Percentiles rank a stretch among this genome's conserved stretches.
Conservation (phyloP, 2,888 invertebrate species). For the Embidobia sp. region DNA sequence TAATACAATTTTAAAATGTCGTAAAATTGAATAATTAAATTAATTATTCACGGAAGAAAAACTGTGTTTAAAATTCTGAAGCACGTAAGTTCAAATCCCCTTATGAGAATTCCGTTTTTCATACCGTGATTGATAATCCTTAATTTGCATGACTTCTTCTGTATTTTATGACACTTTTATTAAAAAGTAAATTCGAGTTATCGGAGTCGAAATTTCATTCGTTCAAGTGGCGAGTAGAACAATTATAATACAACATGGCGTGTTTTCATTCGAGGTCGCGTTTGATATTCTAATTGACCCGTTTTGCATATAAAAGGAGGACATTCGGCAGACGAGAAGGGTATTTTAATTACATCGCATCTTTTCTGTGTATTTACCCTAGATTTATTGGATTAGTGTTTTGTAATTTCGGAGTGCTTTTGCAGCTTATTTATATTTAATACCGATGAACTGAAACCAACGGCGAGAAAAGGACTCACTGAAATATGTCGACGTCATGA, state of each 20-base stretch:
- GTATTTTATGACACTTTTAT: neutral
- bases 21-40: no score
- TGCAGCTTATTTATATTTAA: neutral
- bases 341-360: conserved; percentile 71
- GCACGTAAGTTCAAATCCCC: no score
- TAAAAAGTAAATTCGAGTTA: neutral
- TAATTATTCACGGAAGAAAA: no score
- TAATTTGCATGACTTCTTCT: no score
- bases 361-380: conserved; percentile 50
- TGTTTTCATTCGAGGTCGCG: conserved; percentile 69
- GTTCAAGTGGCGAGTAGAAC: conserved; percentile 19
- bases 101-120: no score
- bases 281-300: conserved; percentile 77
- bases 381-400: conserved; percentile 50
- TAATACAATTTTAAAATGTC: no score
- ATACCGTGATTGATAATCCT: no score
- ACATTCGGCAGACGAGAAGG: conserved; percentile 69
- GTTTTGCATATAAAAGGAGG: conserved; percentile 74
- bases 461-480: no score
- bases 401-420: conserved; percentile 41
- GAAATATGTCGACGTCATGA: no score
- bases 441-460: conserved; percentile 4
- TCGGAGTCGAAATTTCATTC: conserved; percentile 18
- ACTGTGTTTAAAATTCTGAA: no score
- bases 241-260: conserved; percentile 63